Base-by-base conservation (phyloP, 2,113 vertebrate genomes). In the Nothocercus julius region DNA sequence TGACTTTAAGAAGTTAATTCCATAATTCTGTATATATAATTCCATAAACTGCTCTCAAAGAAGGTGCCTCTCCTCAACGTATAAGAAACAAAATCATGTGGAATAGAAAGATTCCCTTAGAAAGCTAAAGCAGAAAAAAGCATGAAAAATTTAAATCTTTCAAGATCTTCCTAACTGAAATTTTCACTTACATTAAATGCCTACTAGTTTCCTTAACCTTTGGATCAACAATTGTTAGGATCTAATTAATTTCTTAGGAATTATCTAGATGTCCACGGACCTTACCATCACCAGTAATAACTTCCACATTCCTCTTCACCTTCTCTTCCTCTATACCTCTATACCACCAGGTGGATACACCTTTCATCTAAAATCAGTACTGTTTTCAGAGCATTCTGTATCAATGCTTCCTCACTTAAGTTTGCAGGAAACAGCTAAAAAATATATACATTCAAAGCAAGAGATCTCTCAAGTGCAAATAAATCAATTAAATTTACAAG, bases 341-440 rank as follows among this genome's bases (percentile, higher is more conserved):
- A 36, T 36, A 36, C 36, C 36, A 36, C 36, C 36, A 36, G 36
- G 36, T 36, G 13, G 13, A 45, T 19, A 20, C 0, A 67, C 36
- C 90, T 93, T 83, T 82, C 59, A 96, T 51, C 6, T n/a, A 47
- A 90, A 85, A 70, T 15, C 45, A 93, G 28, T 11, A 22, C 19
- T 70, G 47, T 13, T 74, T 45, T 44, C 70, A 54, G 40, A 54
- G 66, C 62, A 91, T 79, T 90, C 68, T 96, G 87, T 75, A 83
- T 96, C 95, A 91, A 25, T 87, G 90, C 22, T n/a, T 59, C 28
- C 68, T 72, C 72, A 13, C 25, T 36, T 83, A 77, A 17, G 54
- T 95, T 95, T 87, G 93, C 95, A 82, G 24, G 53, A 90, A 95
- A 89, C 54, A 89, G 42, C 92, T 75, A 80, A 92, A 47, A 95